Conservation (phyloP, 1,140 invertebrate genomes). For the Pseudomyrmex concolor region DNA sequence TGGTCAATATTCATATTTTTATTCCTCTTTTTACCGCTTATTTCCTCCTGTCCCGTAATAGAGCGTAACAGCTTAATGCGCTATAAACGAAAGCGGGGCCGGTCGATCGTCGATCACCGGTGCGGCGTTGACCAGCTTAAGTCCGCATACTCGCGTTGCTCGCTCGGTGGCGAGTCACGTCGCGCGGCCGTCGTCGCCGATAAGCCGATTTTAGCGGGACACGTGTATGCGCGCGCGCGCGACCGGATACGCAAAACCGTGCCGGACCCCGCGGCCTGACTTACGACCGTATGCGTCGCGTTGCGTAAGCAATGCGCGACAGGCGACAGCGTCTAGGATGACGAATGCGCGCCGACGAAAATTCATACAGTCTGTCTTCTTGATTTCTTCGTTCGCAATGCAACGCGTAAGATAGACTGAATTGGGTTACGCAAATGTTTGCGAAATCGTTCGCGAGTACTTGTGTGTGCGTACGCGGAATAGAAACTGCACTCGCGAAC, state of each 20-base stretch:
- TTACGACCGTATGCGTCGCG: constrained; percentile 6
- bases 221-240: constrained; percentile 30
- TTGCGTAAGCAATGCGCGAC: constrained; percentile 14
- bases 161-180: constrained; percentile 13
- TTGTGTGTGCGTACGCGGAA: background rate
- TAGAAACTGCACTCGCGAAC: background rate
- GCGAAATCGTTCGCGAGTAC: background rate
- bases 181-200: background rate
- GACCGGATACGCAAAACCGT: constrained; percentile 50
- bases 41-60: constrained; percentile 58
- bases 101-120: constrained; percentile 53
- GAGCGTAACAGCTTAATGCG: constrained; percentile 60
- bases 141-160: background rate
- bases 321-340: constrained; percentile 12
- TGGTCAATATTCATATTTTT: constrained; percentile 59
- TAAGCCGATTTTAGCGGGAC: constrained; percentile 58
- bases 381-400: too few species aligned
- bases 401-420: background rate
- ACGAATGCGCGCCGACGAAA: constrained; percentile 12
- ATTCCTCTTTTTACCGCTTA: constrained; percentile 44
- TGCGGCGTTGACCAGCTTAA: constrained; percentile 35
- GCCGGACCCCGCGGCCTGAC: background rate
- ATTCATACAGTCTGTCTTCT: background rate
- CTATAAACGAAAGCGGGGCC: constrained; percentile 57
- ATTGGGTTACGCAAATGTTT: background rate